These are phyloP conservation scores for Anseranas semipalmata DNA, from an alignment of 2,113 vertebrate genomes.

Conservation along the genomic window DNA sequence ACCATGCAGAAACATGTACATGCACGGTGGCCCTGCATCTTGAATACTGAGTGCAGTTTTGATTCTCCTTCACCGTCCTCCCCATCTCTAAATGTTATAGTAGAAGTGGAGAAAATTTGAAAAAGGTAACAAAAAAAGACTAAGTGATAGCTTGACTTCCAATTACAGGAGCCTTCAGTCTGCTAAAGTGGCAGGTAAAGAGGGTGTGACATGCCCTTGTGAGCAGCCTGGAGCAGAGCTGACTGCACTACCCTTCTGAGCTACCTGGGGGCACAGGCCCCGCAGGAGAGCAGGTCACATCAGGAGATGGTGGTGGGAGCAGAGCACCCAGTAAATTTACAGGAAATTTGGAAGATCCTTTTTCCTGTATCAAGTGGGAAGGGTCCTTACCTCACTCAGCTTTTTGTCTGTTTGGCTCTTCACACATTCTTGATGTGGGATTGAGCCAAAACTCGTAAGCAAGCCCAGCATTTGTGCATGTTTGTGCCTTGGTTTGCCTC, in stretches of 20 bases:
- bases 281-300: neutral
- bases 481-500: neutral
- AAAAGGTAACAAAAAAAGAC: neutral
- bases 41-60: neutral
- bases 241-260: neutral
- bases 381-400: neutral
- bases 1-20: neutral
- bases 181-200: neutral
- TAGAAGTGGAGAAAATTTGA: neutral
- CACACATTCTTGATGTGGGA: neutral
- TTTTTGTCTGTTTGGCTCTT: neutral
- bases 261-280: neutral
- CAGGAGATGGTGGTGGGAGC: too few relatives aligned
- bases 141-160: neutral
- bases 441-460: neutral
- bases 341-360: neutral
- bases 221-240: neutral
- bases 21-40: neutral
- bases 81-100: neutral
- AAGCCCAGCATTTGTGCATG: neutral
- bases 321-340: neutral
- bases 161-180: neutral
- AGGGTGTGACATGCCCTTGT: too few relatives aligned
- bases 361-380: neutral
- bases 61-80: neutral